Evolutionary conservation across 1,140 invertebrate species (phyloP), one percentile per base, ranked within the genome.

Genomic region (Drosophila jambulina): DNA sequence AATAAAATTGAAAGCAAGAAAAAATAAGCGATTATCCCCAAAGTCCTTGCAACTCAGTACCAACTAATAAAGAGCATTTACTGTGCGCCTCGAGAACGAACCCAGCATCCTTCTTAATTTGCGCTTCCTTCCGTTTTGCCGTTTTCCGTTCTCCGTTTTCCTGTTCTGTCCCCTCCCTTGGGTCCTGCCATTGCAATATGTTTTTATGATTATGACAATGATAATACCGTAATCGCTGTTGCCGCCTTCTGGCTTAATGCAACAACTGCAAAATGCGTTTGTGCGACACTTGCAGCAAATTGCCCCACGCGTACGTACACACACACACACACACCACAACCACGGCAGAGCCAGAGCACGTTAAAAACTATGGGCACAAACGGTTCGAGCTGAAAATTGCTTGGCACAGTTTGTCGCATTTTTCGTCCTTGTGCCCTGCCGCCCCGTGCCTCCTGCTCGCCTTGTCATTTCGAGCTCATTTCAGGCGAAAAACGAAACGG

Each of bases 131-230:
- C 48, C 67, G 38, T 23, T 23, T 27, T 27, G 7, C 43, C 12
- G 12, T 7, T 45, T 46, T 46, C 23, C 19, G 19, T 21, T 43
- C 17, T 17, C 6, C 17, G 9, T 40, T 45, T n/a, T 9, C 57
- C 19, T 53, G 46, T 17, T 32, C 23, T 15, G 29, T 15, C 42
- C n/a, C 48, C 38, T 15, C 27, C 61, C 63, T 36, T 27, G 48
- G 46, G n/a, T 40, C 4, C 42, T 43, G 36, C 23, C 46, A 71
- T 23, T 65, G 58, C 49, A 59, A 69, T 78, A 68, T 51, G 71
- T 75, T 87, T 87, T 87, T 84, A 88, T 84, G 84, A 87, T 84
- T 88, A 88, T 87, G 77, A 75, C 84, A 75, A 88, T 80, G 84
- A 87, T 88, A 80, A 88, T 87, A 75, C 72, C 64, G 62, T 78